Base-by-base conservation (phyloP, 64 coral and sea anemone genomes). In the Dendronephthya gigantea region DNA sequence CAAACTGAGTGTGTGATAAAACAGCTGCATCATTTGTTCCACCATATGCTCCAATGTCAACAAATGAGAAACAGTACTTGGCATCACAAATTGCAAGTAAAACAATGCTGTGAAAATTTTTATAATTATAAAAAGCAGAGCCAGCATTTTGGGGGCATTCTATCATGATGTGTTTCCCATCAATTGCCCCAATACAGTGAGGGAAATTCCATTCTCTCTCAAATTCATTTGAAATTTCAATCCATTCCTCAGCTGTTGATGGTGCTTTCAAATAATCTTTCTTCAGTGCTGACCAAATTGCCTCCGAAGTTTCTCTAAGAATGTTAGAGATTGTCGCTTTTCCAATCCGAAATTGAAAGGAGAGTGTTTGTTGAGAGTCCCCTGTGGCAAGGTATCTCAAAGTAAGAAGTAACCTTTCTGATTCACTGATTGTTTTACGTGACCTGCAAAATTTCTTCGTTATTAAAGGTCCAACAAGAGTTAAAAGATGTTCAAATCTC, bases 41-140 rank as follows among this genome's bases (percentile, higher is more conserved):
- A 39, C 86, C 86, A 88, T 88, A 88, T 50, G 49, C 75, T 40
- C 72, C 74, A 81, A 88, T 51, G 14, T 82, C 74, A 33, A 88
- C 32, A 16, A 88, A 37, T 55, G 88, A 82, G 48, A 84, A 89
- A 75, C 88, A 84, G 62, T 89, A 89, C 38, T 83, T 89, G 23
- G 81, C 50, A 89, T 89, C 81, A 47, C 55, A 84, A n/a, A 83
- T 68, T 45, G 50, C 89, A 43, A 86, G 58, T 33, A 90, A 86
- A 81, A 90, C 89, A 87, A 90, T 87, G 56, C 72, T 82, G 35
- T 90, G 75, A 59, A 86, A 90, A 62, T 68, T 56, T 83, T 83
- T 86, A n/a, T 90, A 90, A 62, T 90, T 83, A 79, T 41, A 90
- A 76, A 82, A 86, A 79, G 66, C 84, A 81, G 89, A 82, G 51